Percentiles rank a stretch among this genome's conserved stretches.
Evolutionary conservation across 2,888 invertebrate species (phyloP).

Genomic region (Dasypolia templi): DNA sequence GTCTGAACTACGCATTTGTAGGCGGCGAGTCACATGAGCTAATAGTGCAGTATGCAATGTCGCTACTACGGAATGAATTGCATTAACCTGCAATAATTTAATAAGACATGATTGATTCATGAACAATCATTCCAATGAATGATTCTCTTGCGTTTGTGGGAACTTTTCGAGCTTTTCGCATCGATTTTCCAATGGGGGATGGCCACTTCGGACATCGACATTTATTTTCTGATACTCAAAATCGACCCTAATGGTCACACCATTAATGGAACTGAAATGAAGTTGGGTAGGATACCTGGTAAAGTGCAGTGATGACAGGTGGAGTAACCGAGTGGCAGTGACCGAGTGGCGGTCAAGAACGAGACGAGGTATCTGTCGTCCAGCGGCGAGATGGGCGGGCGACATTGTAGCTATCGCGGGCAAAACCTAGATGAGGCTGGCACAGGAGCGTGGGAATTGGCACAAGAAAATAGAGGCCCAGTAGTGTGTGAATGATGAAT

Average conservation of each 20-base stretch:
- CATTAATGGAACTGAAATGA: not conserved
- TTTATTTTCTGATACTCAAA: not conserved
- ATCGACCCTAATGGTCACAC: too few relatives aligned
- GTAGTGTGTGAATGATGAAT: not conserved
- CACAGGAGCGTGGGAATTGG: not conserved
- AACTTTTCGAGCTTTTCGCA: not conserved
- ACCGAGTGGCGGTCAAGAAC: not conserved
- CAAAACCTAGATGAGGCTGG: not conserved
- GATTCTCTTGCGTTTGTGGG: not conserved
- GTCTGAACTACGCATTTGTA: slow-evolving; percentile 55
- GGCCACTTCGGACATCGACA: not conserved
- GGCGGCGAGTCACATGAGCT: slow-evolving; percentile 36
- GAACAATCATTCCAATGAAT: slow-evolving; percentile 3
- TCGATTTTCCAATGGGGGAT: not conserved
- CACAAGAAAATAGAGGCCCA: not conserved
- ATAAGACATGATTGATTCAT: slow-evolving; percentile 35
- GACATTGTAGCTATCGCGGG: not conserved
- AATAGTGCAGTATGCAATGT: slow-evolving; percentile 30
- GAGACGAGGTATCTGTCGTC: not conserved
- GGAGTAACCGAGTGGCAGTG: not conserved
- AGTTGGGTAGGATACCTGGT: not conserved
- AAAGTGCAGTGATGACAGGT: not conserved
- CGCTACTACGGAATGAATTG: slow-evolving; percentile 19
- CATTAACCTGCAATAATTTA: slow-evolving; percentile 30
- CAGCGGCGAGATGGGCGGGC: not conserved